phyloP scores from a whole-genome alignment of 2,113 vertebrate genomes.

The Perognathus longimembris region DNA sequence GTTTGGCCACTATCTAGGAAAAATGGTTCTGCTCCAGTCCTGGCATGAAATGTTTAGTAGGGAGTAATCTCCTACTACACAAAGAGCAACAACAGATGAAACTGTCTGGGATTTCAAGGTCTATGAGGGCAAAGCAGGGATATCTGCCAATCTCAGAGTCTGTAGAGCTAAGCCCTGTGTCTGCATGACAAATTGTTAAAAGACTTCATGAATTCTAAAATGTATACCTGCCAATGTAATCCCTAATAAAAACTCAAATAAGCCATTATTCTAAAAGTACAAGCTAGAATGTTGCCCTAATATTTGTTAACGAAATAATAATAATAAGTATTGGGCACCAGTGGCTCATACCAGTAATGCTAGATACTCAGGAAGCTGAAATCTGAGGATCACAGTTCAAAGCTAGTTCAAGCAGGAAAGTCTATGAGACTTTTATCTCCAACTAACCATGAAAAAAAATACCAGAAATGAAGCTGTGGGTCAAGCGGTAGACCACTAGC shows the following conservation, averaged over 20 bases:
- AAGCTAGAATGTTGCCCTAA: conserved; percentile 16
- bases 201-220: background rate
- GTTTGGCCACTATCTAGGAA: background rate
- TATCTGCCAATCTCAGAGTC: background rate
- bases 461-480: too few species aligned
- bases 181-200: background rate
- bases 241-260: background rate
- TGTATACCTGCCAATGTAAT: background rate
- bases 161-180: background rate
- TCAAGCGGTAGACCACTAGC: too few species aligned
- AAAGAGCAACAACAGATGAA: background rate
- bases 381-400: too few species aligned
- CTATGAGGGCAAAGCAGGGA: background rate
- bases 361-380: too few species aligned
- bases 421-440: too few species aligned
- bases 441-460: too few species aligned
- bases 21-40: background rate
- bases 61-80: background rate
- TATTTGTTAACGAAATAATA: background rate
- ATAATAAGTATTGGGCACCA: too few species aligned
- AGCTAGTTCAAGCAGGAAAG: too few species aligned
- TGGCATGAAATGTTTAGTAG: background rate
- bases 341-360: too few species aligned
- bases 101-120: background rate
- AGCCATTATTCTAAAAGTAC: background rate